phyloP scores from a whole-genome alignment of 2,797 vertebrate genomes.

The Pogoniulus pusillus region DNA sequence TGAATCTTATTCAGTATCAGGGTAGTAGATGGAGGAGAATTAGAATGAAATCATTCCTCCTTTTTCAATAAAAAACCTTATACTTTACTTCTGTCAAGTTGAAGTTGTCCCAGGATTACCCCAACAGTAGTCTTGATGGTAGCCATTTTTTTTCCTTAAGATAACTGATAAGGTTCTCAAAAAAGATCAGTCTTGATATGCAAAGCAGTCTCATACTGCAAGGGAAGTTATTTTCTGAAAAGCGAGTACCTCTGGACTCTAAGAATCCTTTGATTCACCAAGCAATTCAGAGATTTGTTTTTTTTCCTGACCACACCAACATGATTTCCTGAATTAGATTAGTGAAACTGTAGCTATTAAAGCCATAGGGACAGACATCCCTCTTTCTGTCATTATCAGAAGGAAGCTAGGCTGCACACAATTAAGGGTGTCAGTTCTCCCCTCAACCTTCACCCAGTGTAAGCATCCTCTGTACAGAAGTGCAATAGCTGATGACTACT shows the following conservation, averaged over 20 bases:
- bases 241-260: background rate
- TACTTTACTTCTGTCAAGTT: background rate
- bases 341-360: background rate
- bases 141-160: background rate
- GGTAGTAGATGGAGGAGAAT: background rate
- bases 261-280: background rate
- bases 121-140: background rate
- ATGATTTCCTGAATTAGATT: background rate
- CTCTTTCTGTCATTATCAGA: background rate
- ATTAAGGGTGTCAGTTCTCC: background rate
- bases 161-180: background rate
- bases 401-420: background rate
- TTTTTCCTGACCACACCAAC: background rate
- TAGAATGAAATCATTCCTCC: background rate
- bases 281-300: background rate
- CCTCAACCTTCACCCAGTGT: background rate
- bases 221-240: background rate
- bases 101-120: background rate
- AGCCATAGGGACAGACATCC: background rate
- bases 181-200: slow-evolving; percentile 6
- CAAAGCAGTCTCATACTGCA: background rate
- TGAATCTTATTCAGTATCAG: background rate
- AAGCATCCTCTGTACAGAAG: background rate
- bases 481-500: background rate
- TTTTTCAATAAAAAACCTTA: background rate